phyloP scores from a whole-genome alignment of 2,113 vertebrate species.

The Muntiacus muntjak region DNA sequence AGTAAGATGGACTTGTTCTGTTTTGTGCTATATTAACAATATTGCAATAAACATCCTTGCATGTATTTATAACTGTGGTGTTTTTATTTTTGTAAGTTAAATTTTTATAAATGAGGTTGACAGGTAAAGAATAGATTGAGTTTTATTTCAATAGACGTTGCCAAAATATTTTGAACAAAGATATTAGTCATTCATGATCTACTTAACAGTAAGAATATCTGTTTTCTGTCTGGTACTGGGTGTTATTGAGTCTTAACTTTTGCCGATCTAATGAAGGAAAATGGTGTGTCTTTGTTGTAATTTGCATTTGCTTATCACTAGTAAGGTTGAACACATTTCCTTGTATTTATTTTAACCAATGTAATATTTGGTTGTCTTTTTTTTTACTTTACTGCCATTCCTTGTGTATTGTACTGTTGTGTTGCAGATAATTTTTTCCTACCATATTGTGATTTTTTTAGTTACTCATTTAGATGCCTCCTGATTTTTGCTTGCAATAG shows the following conservation, averaged over 20 bases:
- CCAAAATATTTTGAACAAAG: conserved; percentile 21
- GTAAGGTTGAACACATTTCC: not conserved
- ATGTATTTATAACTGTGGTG: not conserved
- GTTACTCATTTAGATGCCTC: not conserved
- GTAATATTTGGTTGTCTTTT: not conserved
- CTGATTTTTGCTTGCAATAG: not conserved
- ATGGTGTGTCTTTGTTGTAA: not conserved
- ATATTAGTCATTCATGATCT: not conserved
- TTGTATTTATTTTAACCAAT: not conserved
- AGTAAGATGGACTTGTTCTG: not conserved
- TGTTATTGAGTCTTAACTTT: not conserved
- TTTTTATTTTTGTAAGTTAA: conserved; percentile 7
- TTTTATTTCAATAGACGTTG: conserved; percentile 8
- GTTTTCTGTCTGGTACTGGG: not conserved
- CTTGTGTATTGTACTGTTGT: not conserved
- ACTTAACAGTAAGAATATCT: not conserved
- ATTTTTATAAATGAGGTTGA: not conserved
- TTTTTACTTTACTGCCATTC: not conserved
- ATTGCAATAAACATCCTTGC: not conserved
- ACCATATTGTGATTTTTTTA: not conserved
- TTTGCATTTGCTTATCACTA: not conserved
- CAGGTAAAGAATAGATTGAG: not conserved
- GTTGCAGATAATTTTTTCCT: not conserved
- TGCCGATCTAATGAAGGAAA: not conserved
- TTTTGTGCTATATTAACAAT: not conserved